Evolutionary conservation across 2,797 vertebrate genomes (phyloP), one percentile per base, ranked within the genome.

Genomic region (Typhlichthys subterraneus): DNA sequence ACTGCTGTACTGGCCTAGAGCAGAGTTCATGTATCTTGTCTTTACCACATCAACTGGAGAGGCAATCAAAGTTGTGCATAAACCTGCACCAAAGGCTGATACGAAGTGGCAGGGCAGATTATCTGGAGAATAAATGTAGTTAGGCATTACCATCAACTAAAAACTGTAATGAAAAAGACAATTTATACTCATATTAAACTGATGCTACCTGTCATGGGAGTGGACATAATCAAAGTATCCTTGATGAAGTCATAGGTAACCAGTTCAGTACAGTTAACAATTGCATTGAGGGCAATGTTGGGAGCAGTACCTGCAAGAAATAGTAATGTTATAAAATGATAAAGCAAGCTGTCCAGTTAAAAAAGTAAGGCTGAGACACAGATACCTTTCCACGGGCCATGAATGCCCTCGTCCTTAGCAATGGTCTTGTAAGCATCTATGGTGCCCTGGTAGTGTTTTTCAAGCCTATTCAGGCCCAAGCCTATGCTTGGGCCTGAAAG

Each of bases 331-430:
- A 42, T 7, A 2, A 12, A 13, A 45, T 33, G 8, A 52, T 12
- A 12, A 31, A 33, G 45, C 4, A 50, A 33, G 14, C 14, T 14
- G 23, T 11, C 5, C 9, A 12, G 4, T 8, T 7, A 4, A 13
- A 15, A 1, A 47, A 31, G 0, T 19, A 45, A 51, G 7, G 23
- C 33, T 3, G 57, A 45, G 65, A 42, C 33, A 42, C 38, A 13
- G 7, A 55, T 57, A 97, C 97, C 97, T 94, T 91, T 98, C 97
- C 96, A 98, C 12, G 98, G 92, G 51, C 96, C 97, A 0, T 87
- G 82, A 10, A 98, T 1, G 0, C 97, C 97, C 75, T 99, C 97
- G 33, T 96, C 93, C 59, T 91, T 89, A 51, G 95, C 95, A 0
- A 99, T 98, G 6, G 95, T 97, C 67, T 85, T 88, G 59, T 99